Evolutionary conservation across 2,797 vertebrate species (phyloP), one percentile per base, ranked within the genome.

Genomic region (Micropoecilia bifurca): DNA sequence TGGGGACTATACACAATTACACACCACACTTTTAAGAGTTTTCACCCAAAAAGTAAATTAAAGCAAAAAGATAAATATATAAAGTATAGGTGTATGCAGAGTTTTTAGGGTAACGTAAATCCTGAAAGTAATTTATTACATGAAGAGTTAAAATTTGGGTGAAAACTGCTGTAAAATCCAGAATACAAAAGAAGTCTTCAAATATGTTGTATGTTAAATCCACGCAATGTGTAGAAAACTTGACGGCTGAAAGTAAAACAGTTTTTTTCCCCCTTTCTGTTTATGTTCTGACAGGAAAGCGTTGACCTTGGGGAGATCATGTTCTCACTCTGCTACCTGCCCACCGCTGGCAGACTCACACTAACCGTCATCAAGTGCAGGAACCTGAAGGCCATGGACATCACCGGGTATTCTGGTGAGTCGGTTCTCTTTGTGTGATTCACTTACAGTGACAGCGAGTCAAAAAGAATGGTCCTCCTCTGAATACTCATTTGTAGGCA

Each of bases 351-450:
- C 82, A 96, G 98, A 91, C 97, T 99, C 92, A 99, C 98, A 57
- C 94, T 99, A 78, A 99, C 98, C 0, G 98, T 99, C 93, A 99
- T 99, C 95, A 99, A 99, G 90, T 99, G 97, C 92, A 97, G 98
- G 90, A 99, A 99, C 94, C 98, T 99, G 85, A 99, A 99, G 95
- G 98, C 98, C 71, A 99, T 99, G 98, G 98, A 99, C 93, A 99
- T 99, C 95, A 99, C 98, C 9, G 98, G 98, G 72, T 99, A 98
- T 92, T 99, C 98, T 97, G 98, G 98, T 99, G 36, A 57, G 84
- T 71, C 73, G 50, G 53, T 39, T 73, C 16, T 59, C 6, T 46
- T 20, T 71, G 47, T 82, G 41, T 74, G 78, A 78, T 68, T 85
- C 69, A 61, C 39, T 57, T 16, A 47, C 72, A 79, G 73, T 72